phyloP scores from a whole-genome alignment of 1,140 invertebrate genomes.

The Drosophila punjabiensis region DNA sequence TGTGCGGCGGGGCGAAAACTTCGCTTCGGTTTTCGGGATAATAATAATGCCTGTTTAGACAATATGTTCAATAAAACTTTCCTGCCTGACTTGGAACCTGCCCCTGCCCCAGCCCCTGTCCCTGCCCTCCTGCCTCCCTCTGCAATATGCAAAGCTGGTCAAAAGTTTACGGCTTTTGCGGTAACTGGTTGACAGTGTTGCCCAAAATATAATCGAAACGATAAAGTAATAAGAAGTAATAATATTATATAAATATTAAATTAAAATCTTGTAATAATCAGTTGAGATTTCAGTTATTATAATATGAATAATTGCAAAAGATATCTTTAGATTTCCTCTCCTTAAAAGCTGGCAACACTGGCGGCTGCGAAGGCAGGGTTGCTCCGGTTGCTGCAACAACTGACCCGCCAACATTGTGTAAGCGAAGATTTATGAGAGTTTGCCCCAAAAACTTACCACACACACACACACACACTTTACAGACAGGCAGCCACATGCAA shows the following conservation, averaged over 20 bases:
- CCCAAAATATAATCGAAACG: background rate
- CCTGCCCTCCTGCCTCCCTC: too few relatives aligned
- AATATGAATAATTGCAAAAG: background rate
- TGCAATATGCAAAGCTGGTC: slow-evolving; percentile 51
- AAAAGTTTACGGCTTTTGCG: slow-evolving; percentile 45
- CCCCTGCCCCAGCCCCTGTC: slow-evolving; percentile 18
- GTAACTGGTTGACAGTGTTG: slow-evolving; percentile 7
- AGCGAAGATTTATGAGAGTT: slow-evolving; percentile 82
- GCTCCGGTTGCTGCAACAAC: slow-evolving; percentile 33
- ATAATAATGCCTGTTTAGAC: slow-evolving; percentile 68
- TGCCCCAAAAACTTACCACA: slow-evolving; percentile 66
- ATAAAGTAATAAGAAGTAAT: background rate
- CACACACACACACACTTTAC: background rate
- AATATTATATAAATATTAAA: background rate
- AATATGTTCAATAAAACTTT: slow-evolving; percentile 82
- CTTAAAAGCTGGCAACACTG: slow-evolving; percentile 18
- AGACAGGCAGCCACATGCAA: slow-evolving; percentile 24
- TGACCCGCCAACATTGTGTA: slow-evolving; percentile 84
- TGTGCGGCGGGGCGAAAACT: slow-evolving; percentile 25
- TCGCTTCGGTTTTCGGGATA: slow-evolving; percentile 31
- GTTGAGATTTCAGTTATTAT: background rate
- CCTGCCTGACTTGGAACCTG: slow-evolving; percentile 11
- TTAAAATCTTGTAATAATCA: background rate
- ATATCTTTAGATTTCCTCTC: too few relatives aligned
- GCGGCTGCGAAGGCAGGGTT: slow-evolving; percentile 10